These are phyloP conservation scores for Salvelinus sp. DNA, from an alignment of 2,113 vertebrate species.

Conservation along the genomic window DNA sequence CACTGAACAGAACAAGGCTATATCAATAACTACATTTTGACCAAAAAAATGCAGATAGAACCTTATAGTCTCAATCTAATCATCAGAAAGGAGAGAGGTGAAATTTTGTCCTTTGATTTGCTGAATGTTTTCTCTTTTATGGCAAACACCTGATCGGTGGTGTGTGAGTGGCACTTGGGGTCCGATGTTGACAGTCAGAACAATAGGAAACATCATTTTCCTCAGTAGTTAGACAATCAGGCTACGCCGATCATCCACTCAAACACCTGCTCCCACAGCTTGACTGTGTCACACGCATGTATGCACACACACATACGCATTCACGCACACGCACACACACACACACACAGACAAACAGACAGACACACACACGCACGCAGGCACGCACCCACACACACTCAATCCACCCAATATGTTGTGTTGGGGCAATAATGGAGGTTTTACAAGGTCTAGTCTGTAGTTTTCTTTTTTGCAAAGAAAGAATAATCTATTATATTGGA, in stretches of 20 bases:
- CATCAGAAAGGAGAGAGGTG: background rate
- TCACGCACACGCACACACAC: conserved; percentile 1
- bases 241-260: conserved; percentile 64
- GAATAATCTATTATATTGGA: too few relatives aligned
- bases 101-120: conserved; percentile 45
- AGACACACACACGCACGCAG: too few relatives aligned
- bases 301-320: conserved; percentile 5
- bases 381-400: conserved; percentile 9
- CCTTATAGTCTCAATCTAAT: background rate
- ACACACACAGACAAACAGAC: background rate
- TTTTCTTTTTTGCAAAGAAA: too few relatives aligned
- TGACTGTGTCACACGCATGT: background rate
- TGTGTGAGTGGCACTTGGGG: conserved; percentile 56
- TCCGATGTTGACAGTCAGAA: conserved; percentile 54
- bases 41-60: too few relatives aligned
- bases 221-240: conserved; percentile 63
- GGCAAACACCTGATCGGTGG: conserved; percentile 47
- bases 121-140: conserved; percentile 48
- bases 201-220: conserved; percentile 61
- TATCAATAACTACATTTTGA: too few relatives aligned
- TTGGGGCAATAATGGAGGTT: background rate
- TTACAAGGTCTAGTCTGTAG: background rate
- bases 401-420: background rate
- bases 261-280: conserved; percentile 71
- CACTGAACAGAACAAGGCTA: too few relatives aligned